Evolutionary conservation across 2,888 invertebrate species (phyloP).

Genomic region (Gandaritis pyraliata): DNA sequence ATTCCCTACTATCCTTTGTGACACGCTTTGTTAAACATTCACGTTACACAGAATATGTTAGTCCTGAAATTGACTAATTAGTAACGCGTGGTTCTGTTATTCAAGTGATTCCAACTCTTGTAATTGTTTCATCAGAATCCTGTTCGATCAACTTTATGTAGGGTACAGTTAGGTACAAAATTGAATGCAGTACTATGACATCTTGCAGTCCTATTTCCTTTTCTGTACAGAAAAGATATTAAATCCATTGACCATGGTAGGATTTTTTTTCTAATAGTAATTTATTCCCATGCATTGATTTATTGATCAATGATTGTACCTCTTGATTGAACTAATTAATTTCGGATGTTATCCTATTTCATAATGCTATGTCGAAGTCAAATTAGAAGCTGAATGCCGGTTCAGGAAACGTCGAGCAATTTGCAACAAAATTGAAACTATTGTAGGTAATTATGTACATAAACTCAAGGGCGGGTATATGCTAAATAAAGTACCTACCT

Average conservation of each 20-base stretch:
- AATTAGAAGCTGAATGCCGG: slow-evolving; percentile 18
- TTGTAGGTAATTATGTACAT: not conserved
- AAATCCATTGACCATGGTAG: too few species aligned
- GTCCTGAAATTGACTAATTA: slow-evolving; percentile 58
- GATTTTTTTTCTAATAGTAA: too few species aligned
- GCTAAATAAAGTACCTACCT: too few species aligned
- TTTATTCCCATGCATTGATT: too few species aligned
- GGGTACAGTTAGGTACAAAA: slow-evolving; percentile 4
- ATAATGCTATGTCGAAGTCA: slow-evolving; percentile 10
- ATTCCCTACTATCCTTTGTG: slow-evolving; percentile 64
- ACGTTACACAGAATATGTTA: slow-evolving; percentile 67
- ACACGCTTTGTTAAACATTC: slow-evolving; percentile 75
- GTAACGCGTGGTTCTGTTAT: slow-evolving; percentile 53
- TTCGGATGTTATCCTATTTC: slow-evolving; percentile 7
- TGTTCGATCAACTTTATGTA: slow-evolving; percentile 39
- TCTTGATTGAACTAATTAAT: slow-evolving; percentile 2
- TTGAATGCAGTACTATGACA: too few species aligned
- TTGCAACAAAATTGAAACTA: slow-evolving; percentile 8
- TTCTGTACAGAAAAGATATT: too few species aligned
- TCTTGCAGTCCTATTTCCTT: too few species aligned
- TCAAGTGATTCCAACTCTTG: slow-evolving; percentile 42
- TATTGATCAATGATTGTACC: not conserved
- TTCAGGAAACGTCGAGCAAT: slow-evolving; percentile 12
- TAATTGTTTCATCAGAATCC: slow-evolving; percentile 61
- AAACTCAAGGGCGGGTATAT: too few species aligned